phyloP scores from a whole-genome alignment of 2,888 invertebrate genomes.

The Erynnis tages region DNA sequence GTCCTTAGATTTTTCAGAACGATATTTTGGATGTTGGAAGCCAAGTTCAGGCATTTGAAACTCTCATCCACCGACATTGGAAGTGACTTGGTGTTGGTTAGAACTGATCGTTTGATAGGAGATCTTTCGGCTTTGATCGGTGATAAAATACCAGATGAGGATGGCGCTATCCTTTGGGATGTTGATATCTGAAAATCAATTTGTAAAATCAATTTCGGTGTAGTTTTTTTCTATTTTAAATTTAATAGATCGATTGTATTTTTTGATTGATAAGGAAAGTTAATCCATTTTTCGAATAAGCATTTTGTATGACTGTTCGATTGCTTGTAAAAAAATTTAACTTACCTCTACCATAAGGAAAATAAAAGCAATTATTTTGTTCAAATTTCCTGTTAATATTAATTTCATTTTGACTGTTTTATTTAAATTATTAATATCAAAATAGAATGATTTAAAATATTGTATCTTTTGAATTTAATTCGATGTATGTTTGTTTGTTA shows the following conservation, averaged over 20 bases:
- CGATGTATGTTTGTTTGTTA: no score
- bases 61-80: constrained; percentile 2
- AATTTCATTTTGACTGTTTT: no score
- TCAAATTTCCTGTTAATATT: not conserved
- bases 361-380: not conserved
- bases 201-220: no score
- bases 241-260: not conserved
- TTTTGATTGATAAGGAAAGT: no score
- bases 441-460: not conserved
- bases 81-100: not conserved
- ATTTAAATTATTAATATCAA: not conserved
- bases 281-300: no score
- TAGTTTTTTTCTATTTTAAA: not conserved
- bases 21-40: constrained; percentile 1
- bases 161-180: constrained; percentile 4
- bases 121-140: not conserved
- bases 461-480: no score
- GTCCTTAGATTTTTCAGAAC: constrained; percentile 5
- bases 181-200: constrained; percentile 1
- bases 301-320: no score
- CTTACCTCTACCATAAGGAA: not conserved
- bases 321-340: no score
- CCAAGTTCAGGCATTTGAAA: constrained; percentile 13
- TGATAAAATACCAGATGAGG: constrained; percentile 2
- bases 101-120: constrained; percentile 10